A percentile compares a stretch with the other conserved stretches of the same genome.
Evolutionary conservation across 2,888 invertebrate species (phyloP).

Genomic region (Glaucopsyche alexis): DNA sequence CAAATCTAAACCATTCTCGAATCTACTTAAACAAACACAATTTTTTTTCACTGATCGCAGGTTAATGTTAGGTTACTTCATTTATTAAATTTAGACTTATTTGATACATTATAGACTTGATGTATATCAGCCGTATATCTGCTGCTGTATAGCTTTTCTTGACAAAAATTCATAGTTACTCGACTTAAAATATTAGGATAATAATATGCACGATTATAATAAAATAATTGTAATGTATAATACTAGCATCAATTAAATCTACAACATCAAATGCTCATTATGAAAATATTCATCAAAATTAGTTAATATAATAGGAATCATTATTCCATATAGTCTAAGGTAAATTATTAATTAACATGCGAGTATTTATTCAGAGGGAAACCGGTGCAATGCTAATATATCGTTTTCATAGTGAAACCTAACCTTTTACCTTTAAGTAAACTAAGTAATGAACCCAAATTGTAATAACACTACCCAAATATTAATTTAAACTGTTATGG

Average conservation of each 20-base stretch:
- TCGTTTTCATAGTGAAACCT: slow-evolving; percentile 32
- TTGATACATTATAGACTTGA: slow-evolving; percentile 28
- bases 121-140: too few relatives aligned
- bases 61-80: too few relatives aligned
- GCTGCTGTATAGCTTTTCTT: too few relatives aligned
- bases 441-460: slow-evolving; percentile 27
- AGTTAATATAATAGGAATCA: background rate
- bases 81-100: too few relatives aligned
- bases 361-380: slow-evolving; percentile 36
- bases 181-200: too few relatives aligned
- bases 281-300: background rate
- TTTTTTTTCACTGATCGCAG: too few relatives aligned
- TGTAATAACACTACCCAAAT: slow-evolving; percentile 24
- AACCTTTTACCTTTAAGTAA: slow-evolving; percentile 33
- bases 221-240: too few relatives aligned
- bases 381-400: slow-evolving; percentile 35
- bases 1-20: too few relatives aligned
- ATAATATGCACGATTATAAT: too few relatives aligned
- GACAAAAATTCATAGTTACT: too few relatives aligned
- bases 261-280: background rate
- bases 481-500: background rate
- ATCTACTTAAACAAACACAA: too few relatives aligned
- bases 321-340: slow-evolving; percentile 33
- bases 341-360: slow-evolving; percentile 37
- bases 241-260: background rate